Base-by-base conservation (phyloP, 2,888 invertebrate genomes). In the Pyrocoelia pectoralis region DNA sequence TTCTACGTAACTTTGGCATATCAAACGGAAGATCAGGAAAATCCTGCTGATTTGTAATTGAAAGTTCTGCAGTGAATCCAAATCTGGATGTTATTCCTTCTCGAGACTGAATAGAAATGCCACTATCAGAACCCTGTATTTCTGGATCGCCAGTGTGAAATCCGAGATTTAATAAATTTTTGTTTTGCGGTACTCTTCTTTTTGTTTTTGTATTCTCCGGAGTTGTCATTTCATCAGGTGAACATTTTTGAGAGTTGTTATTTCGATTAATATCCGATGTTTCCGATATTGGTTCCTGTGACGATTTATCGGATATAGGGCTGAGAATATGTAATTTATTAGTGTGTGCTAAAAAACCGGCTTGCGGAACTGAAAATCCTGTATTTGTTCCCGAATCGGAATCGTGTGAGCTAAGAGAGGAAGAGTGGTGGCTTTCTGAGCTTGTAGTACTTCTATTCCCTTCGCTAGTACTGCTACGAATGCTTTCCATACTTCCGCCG, bases 291-390 rank as follows among this genome's bases (percentile, higher is more conserved):
- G 92, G 93, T 76, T 94, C 94, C 80, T 93, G 93, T 1, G 93
- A 93, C 15, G 94, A 94, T 81, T 94, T 94, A 81, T 94, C 94
- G 61, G 94, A 94, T 75, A 94, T 94, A 14, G 94, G 94, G 74
- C 94, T 94, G 49, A 94, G 84, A 77, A 94, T 93, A 80, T 94
- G 93, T 71, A 94, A 83, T 79, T 94, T 93, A 78, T 84, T 86
- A 60, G 89, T 86, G 72, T 91, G 88, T 58, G 88, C 85, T 41
- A 87, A 80, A 79, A 90, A 91, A 77, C 88, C 89, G 74, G 88
- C 78, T 71, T 88, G 89, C 81, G 86, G 85, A 18, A 80, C 80
- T 70, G 86, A 81, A 73, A 87, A 87, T 29, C 67, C 72, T 56
- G 88, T 85, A 59, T 85, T 86, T 74, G 87, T 87, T 59, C 88